phyloP scores from a whole-genome alignment of 1,140 invertebrate species.

The Daktulosphaira vitifoliae region DNA sequence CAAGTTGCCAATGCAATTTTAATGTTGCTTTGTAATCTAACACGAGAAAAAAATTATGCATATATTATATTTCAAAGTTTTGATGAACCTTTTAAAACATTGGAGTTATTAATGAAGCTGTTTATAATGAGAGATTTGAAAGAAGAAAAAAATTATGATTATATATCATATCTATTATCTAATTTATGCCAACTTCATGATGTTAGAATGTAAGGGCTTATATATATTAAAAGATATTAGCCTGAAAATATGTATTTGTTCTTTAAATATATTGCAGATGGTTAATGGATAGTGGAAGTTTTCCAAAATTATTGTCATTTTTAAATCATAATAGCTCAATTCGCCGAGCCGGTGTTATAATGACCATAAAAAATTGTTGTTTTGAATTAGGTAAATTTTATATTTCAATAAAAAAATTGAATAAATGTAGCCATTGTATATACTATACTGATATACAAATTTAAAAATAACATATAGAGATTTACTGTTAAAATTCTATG shows the following conservation, averaged over 20 bases:
- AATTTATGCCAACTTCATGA: slow-evolving; percentile 35
- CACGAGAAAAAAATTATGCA: slow-evolving; percentile 11
- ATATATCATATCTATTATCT: slow-evolving; percentile 31
- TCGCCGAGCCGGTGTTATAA: slow-evolving; percentile 32
- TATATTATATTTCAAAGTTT: slow-evolving; percentile 17
- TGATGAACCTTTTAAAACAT: background rate
- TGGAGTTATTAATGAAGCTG: slow-evolving; percentile 14
- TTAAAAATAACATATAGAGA: background rate
- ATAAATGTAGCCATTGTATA: background rate
- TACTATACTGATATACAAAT: background rate
- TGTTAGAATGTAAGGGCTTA: slow-evolving; percentile 34
- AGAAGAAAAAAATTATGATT: slow-evolving; percentile 27
- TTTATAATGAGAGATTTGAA: background rate
- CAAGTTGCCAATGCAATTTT: slow-evolving; percentile 1
- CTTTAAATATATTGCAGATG: slow-evolving; percentile 16
- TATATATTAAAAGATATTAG: too few species aligned
- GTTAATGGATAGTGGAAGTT: slow-evolving; percentile 29
- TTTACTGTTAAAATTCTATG: background rate
- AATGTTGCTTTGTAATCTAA: slow-evolving; percentile 23
- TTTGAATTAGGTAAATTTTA: slow-evolving; percentile 32
- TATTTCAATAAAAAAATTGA: background rate
- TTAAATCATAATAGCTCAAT: slow-evolving; percentile 23
- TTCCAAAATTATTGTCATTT: slow-evolving; percentile 34
- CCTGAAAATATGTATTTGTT: background rate
- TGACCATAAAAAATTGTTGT: slow-evolving; percentile 35